Evolutionary conservation across 2,888 invertebrate genomes (phyloP).

Genomic region (Sesamia inferens): DNA sequence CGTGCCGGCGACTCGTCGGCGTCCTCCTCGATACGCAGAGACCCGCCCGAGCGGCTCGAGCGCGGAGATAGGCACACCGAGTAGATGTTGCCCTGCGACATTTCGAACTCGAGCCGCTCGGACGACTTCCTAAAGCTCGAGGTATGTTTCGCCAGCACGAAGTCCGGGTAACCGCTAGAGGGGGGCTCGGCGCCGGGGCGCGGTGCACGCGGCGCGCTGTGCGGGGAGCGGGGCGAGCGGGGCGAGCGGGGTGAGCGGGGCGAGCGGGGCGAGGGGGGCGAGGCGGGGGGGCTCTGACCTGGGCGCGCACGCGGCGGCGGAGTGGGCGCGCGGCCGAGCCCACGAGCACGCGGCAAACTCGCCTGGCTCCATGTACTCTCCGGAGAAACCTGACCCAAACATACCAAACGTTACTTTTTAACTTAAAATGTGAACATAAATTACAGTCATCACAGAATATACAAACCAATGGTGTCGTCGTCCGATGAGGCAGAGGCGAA

Average conservation of each 20-base stretch:
- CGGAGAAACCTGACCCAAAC: slow-evolving; percentile 82
- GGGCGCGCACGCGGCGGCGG: slow-evolving; percentile 86
- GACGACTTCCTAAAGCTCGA: slow-evolving; percentile 84
- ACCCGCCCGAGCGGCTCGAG: slow-evolving; percentile 82
- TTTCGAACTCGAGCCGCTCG: slow-evolving; percentile 90
- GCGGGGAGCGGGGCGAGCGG: slow-evolving; percentile 54
- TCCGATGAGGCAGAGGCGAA: slow-evolving; percentile 91
- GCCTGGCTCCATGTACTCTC: slow-evolving; percentile 89
- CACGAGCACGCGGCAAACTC: slow-evolving; percentile 82
- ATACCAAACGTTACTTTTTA: neutral
- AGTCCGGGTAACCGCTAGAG: slow-evolving; percentile 88
- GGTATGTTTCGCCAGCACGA: slow-evolving; percentile 84
- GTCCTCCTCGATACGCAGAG: slow-evolving; percentile 77
- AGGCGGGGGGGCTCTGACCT: slow-evolving; percentile 68
- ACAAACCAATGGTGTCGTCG: slow-evolving; percentile 89
- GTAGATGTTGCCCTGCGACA: slow-evolving; percentile 90
- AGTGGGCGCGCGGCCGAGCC: slow-evolving; percentile 87
- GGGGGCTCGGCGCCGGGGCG: slow-evolving; percentile 72
- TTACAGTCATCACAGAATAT: neutral
- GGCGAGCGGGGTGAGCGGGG: slow-evolving; percentile 64
- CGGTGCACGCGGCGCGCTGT: slow-evolving; percentile 75
- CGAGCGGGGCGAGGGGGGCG: slow-evolving; percentile 55
- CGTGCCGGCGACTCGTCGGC: slow-evolving; percentile 61
- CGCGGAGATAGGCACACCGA: slow-evolving; percentile 85
- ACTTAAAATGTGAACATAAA: neutral